These are phyloP conservation scores for Fratercula arctica DNA, from an alignment of 2,797 vertebrate species.

Conservation along the genomic window DNA sequence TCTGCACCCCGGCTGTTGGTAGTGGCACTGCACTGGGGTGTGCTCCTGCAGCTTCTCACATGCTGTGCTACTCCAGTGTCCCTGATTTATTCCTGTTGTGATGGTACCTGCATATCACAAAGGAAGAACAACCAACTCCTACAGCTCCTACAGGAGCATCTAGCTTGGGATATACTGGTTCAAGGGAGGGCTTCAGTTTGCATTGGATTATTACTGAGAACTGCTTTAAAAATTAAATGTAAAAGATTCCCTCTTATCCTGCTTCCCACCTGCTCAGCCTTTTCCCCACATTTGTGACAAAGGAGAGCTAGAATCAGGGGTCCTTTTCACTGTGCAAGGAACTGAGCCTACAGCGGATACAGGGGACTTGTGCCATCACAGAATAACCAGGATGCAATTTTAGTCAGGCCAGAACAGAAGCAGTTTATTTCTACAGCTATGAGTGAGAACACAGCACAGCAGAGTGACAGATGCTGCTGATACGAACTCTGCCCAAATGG, in stretches of 20 bases:
- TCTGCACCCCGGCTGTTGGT: neutral
- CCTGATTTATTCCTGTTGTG: neutral
- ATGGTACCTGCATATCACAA: neutral
- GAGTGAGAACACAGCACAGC: neutral
- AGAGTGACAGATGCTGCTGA: neutral
- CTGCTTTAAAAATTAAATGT: neutral
- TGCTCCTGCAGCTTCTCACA: neutral
- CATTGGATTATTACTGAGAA: neutral
- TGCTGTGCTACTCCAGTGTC: neutral
- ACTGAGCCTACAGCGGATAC: neutral
- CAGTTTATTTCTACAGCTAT: neutral
- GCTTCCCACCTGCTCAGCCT: neutral
- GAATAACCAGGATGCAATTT: rapidly evolving
- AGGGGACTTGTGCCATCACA: neutral
- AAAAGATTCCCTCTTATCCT: neutral
- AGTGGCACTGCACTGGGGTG: neutral
- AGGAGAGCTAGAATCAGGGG: neutral
- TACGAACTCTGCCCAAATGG: neutral
- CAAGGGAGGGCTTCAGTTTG: neutral
- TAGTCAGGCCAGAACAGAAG: neutral
- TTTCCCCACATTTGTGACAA: neutral
- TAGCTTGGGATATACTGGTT: neutral
- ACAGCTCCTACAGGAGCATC: neutral
- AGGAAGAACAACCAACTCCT: neutral
- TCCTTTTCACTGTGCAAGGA: neutral